Base-by-base conservation (phyloP, 2,797 vertebrate genomes). In the Pangasius macronema region DNA sequence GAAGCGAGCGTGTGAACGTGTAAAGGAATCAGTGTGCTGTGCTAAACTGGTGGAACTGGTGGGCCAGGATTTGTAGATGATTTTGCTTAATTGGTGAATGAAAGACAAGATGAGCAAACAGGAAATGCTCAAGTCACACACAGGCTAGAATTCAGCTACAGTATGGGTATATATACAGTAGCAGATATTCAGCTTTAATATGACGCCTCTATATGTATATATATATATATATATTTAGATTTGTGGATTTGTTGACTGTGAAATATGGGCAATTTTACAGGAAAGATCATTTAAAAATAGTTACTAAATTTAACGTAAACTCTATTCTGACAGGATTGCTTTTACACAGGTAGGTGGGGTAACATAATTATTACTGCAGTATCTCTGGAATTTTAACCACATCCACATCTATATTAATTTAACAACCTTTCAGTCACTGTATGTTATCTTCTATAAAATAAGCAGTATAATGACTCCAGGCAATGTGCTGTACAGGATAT, bases 31-130 rank as follows among this genome's bases (percentile, higher is more conserved):
- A 75, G 9, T 82, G 39, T 46, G 57, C 68, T 49, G n/a, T 2
- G 11, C 9, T 75, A 11, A 61, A 87, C 87, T 51, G 86, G 63
- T 72, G 76, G 30, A 49, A 87, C 87, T 67, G 84, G 63, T 72
- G 75, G 9, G 39, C 68, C 84, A 27, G 87, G 49, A 83, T 85
- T 83, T 63, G 85, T 49, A 73, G 24, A 55, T 72, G 20, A 61
- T 72, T 83, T 57, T 67, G 7, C 42, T 86, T 33, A 72, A 5
- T 22, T 81, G 46, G 9, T 63, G 85, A 51, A 81, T n/a, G 24
- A 8, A 13, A 27, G 42, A 63, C 46, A 89, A 59, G 39, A 85
- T 3, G 70, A 88, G 72, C 51, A 65, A 68, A 46, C 14, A 16
- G 5, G 5, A 67, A 65, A 30, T n/a, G 7, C n/a, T n/a, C 14